Base-by-base conservation (phyloP, 2,113 vertebrate genomes). In the Buteo buteo region DNA sequence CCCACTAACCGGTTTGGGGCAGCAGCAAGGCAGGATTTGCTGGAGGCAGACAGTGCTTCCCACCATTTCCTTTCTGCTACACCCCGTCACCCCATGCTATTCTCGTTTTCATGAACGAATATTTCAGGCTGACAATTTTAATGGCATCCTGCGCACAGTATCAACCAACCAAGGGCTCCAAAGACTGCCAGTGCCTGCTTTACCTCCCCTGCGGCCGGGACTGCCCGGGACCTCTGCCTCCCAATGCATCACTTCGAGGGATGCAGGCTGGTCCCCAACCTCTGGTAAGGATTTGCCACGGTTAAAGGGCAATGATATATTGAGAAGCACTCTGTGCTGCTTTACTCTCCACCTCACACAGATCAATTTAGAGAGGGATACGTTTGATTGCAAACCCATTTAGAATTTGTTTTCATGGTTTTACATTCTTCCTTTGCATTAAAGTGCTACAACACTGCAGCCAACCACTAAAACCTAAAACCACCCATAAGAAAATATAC, bases 391-490 rank as follows among this genome's bases (percentile, higher is more conserved):
- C 83, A 69, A 92, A n/a, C 31, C 72, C 84, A 70, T 71, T 79
- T 61, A 74, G 82, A 84, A 58, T 72, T 86, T 52, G 26, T 92
- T 82, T 84, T 91, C 89, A 47, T 55, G 74, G 49, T 28, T 94
- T 96, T 59, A 66, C 26, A 1, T 74, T 91, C 70, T 96, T 86
- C 91, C 86, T 93, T 91, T 6, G 0, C 62, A 77, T 58, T 52
- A 16, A 80, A 90, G 86, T 42, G 55, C 84, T 89, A 57, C 52
- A 15, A n/a, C 0, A 1, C 76, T 84, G 77, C 86, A 90, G 88
- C 78, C 84, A 76, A 36, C 88, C 64, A 20, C 82, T 73, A 36
- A 95, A 90, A 90, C 78, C 65, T 69, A 90, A 93, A 96, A 82
- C 77, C 88, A 74, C 40, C 31, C 49, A 0, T 84, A 87, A 76